Percentiles rank a stretch among this genome's conserved stretches.
Conservation (phyloP, 2,797 vertebrate species). For the Hippocampus kuda region DNA sequence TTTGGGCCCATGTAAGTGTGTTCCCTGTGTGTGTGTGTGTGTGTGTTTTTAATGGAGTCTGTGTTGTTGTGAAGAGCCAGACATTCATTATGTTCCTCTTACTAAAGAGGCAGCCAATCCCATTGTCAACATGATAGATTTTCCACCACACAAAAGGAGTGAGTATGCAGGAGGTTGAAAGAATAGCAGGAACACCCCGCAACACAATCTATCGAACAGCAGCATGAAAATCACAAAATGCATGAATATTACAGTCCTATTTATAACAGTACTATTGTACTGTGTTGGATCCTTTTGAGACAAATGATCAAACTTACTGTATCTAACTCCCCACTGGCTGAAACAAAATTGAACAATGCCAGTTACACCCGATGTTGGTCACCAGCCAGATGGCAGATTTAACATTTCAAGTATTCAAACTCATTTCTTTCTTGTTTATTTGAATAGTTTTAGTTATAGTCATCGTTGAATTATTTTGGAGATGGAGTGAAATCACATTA, state of each 20-base stretch:
- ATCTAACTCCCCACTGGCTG: neutral
- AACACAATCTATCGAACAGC: neutral
- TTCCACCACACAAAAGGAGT: neutral
- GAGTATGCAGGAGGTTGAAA: constrained; percentile 3
- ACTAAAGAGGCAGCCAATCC: constrained; percentile 3
- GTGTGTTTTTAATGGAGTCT: neutral
- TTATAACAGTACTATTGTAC: neutral
- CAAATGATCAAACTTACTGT: neutral
- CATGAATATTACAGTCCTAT: neutral
- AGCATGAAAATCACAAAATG: neutral
- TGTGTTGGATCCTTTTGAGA: neutral
- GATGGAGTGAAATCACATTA: neutral
- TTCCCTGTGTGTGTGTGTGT: neutral
- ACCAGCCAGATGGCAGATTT: neutral
- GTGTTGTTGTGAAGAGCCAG: neutral
- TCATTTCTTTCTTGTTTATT: neutral
- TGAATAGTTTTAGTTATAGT: neutral
- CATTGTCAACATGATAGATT: constrained; percentile 14
- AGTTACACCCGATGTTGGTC: neutral
- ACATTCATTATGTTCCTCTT: neutral
- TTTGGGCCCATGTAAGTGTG: neutral
- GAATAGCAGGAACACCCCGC: constrained; percentile 8
- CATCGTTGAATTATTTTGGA: neutral
- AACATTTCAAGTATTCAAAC: neutral
- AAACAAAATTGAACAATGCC: neutral